Base-by-base conservation (phyloP, 2,113 vertebrate genomes). In the Myiopsitta monachus region DNA sequence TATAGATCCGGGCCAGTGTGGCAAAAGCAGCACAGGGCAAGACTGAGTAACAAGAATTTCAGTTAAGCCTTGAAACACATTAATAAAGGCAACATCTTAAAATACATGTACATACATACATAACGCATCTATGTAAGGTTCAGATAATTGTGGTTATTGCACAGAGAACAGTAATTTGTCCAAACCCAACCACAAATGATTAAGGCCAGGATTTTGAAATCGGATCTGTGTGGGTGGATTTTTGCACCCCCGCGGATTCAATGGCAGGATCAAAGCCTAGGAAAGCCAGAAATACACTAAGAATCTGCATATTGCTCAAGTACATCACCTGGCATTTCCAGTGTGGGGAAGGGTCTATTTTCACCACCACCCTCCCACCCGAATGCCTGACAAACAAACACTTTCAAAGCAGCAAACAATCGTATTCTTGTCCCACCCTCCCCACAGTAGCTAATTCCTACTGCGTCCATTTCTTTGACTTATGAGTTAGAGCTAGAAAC, bases 231-330 rank as follows among this genome's bases (percentile, higher is more conserved):
- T 94, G 88, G 97, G 95, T 83, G 84, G 95, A 94, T 88, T 84
- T 96, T 86, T 93, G 76, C 94, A 95, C 94, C 95, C 95, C 95
- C 28, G 10, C 30, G 4, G 97, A 97, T 94, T 92, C 82, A 78
- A 9, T 88, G 87, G 90, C 94, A 92, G 43, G 86, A 97, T 96
- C 85, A 95, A 96, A 95, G 92, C 49, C 74, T 47, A 92, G 75
- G 93, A 92, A 82, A 95, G 90, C 86, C 93, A 97, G 86, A 96
- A 97, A 97, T 94, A 97, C 67, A 79, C 59, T 80, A 59, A 51
- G 77, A 87, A 82, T 83, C 61, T 85, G 83, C 92, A 70, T 83
- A 75, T 14, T 92, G 86, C 90, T 66, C 24, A 85, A 95, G n/a
- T 80, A 54, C 19, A 87, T 90, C 94, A 96, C 87, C 90, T 96